Evolutionary conservation across 2,797 vertebrate genomes (phyloP).

Genomic region (Falco rusticolus): DNA sequence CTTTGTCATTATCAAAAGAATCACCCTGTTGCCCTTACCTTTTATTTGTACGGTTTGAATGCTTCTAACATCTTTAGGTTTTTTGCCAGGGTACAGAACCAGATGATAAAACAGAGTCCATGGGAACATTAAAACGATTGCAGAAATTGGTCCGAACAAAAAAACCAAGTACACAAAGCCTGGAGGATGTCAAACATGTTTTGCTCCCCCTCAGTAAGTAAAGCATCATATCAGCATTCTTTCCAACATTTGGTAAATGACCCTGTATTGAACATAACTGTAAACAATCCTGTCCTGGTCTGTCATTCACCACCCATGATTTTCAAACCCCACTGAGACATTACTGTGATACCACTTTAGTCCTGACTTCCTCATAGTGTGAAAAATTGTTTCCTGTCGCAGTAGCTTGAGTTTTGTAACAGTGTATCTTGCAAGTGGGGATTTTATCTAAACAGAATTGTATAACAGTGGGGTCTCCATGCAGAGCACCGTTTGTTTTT

Average conservation of each 20-base stretch:
- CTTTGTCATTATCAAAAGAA: background rate
- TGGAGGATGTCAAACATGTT: constrained; percentile 73
- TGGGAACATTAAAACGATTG: constrained; percentile 81
- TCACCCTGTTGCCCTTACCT: background rate
- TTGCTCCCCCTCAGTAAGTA: constrained; percentile 73
- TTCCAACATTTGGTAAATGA: background rate
- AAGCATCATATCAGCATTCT: background rate
- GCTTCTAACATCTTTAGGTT: background rate
- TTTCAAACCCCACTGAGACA: background rate
- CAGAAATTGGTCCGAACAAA: constrained; percentile 82
- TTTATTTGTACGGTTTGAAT: background rate
- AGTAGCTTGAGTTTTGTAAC: constrained; percentile 21
- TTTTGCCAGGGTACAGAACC: constrained; percentile 72
- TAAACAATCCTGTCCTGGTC: constrained; percentile 48
- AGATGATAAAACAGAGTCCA: constrained; percentile 68
- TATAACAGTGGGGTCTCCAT: background rate
- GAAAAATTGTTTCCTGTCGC: constrained; percentile 44
- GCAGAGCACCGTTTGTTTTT: background rate
- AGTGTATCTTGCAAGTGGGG: background rate
- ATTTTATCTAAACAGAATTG: background rate
- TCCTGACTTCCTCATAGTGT: constrained; percentile 2
- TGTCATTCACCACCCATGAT: constrained; percentile 44
- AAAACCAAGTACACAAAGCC: constrained; percentile 65
- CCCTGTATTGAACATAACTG: background rate
- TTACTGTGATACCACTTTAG: background rate